phyloP scores from a whole-genome alignment of 2,888 invertebrate species.

The Lypha dubia region DNA sequence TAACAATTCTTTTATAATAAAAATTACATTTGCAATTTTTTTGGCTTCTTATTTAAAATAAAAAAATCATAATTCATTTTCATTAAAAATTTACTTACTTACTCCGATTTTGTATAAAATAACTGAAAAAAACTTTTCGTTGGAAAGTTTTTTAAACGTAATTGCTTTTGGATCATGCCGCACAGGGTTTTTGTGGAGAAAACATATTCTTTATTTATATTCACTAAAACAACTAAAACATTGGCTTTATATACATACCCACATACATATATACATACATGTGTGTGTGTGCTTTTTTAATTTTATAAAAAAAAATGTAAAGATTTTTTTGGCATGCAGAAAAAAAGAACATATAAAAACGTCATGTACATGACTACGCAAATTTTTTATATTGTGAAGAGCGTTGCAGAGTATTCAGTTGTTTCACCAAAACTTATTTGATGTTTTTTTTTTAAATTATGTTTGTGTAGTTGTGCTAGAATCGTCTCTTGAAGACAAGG shows the following conservation, averaged over 20 bases:
- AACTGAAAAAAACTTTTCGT: constrained; percentile 29
- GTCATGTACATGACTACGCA: constrained; percentile 64
- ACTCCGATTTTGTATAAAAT: background rate
- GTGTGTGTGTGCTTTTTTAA: too few species aligned
- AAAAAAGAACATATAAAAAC: constrained; percentile 51
- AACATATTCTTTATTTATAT: constrained; percentile 34
- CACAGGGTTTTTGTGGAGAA: constrained; percentile 6
- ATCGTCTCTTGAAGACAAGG: too few species aligned
- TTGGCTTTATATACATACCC: constrained; percentile 27
- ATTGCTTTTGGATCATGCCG: constrained; percentile 13
- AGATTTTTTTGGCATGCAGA: background rate
- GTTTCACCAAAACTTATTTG: background rate
- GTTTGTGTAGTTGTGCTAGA: background rate
- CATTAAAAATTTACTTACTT: constrained; percentile 59
- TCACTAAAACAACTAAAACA: constrained; percentile 56
- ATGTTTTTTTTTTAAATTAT: background rate
- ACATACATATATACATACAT: background rate
- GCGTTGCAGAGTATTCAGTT: background rate
- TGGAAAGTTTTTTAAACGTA: constrained; percentile 45
- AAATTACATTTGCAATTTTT: constrained; percentile 41
- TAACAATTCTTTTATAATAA: background rate
- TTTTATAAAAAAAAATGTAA: constrained; percentile 20
- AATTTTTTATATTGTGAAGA: too few species aligned
- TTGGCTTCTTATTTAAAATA: background rate
- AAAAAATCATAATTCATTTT: constrained; percentile 62